phyloP scores from a whole-genome alignment of 1,140 invertebrate species.

The Drosophila yakuba region DNA sequence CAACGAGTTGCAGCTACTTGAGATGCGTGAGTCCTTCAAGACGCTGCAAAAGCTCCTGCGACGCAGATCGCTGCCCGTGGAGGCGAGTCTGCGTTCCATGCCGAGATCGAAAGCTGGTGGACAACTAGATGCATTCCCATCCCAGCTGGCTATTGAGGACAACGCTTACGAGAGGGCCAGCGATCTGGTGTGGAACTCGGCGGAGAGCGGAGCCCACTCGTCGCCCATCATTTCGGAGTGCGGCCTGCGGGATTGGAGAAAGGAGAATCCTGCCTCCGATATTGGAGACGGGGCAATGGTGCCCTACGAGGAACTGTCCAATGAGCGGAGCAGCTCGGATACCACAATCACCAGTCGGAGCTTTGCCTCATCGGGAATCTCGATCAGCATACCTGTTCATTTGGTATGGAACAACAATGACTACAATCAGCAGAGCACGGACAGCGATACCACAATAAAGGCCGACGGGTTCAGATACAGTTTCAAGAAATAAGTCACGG shows the following conservation, averaged over 20 bases:
- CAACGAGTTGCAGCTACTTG: conserved; percentile 29
- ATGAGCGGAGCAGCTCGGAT: conserved; percentile 18
- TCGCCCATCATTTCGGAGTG: conserved; percentile 30
- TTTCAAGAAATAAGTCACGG: conserved; percentile 4
- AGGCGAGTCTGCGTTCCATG: conserved; percentile 1
- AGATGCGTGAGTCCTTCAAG: conserved; percentile 59
- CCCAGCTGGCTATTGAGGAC: conserved; percentile 13
- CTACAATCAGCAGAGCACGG: conserved; percentile 38
- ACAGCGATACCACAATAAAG: conserved; percentile 55
- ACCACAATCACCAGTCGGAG: conserved; percentile 12
- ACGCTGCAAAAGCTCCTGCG: conserved; percentile 40
- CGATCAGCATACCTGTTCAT: conserved; percentile 39
- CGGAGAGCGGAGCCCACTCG: conserved; percentile 2
- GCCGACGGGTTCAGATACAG: conserved; percentile 47
- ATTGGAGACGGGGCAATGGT: conserved; percentile 26
- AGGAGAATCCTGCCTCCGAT: neutral
- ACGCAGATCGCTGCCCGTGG: neutral
- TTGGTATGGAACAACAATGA: conserved; percentile 58
- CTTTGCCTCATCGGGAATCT: conserved; percentile 28
- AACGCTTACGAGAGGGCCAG: neutral
- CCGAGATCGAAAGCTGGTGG: conserved; percentile 55
- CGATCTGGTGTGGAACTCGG: conserved; percentile 11
- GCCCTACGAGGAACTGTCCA: conserved; percentile 16
- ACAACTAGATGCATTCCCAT: neutral
- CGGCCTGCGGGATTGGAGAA: neutral